Percentiles rank a stretch among this genome's conserved stretches.
Evolutionary conservation across 2,113 vertebrate genomes (phyloP).

Genomic region (Aleadryas rufinucha): DNA sequence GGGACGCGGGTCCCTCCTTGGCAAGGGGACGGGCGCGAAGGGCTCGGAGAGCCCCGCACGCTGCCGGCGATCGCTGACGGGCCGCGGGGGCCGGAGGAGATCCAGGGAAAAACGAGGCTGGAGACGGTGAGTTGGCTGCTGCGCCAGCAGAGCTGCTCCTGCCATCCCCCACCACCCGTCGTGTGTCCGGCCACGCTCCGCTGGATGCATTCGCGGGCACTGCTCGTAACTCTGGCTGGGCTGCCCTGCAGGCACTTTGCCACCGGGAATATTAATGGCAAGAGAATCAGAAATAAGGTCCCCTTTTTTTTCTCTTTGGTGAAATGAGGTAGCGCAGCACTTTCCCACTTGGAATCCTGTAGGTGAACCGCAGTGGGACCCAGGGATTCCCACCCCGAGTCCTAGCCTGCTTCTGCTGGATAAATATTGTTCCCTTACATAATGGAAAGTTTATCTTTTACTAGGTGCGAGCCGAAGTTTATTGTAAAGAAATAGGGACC

Average conservation of each 20-base stretch:
- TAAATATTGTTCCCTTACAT: background rate
- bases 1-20: background rate
- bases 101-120: background rate
- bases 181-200: fast-evolving
- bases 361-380: background rate
- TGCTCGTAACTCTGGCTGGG: fast-evolving
- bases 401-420: too few species aligned
- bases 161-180: fast-evolving
- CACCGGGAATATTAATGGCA: fast-evolving
- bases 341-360: background rate
- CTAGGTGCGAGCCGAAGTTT: background rate
- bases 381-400: background rate
- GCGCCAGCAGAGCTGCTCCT: fast-evolving
- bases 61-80: background rate
- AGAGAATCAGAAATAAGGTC: background rate
- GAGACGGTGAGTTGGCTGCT: background rate
- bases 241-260: background rate
- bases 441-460: background rate
- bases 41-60: too few species aligned
- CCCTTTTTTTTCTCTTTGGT: fast-evolving
- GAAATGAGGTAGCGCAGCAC: background rate
- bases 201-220: background rate
- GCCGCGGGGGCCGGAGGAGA: background rate
- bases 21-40: background rate
- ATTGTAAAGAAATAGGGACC: background rate